Evolutionary conservation across 2,797 vertebrate genomes (phyloP), one percentile per base, ranked within the genome.

Genomic region (Myripristis jacobus): DNA sequence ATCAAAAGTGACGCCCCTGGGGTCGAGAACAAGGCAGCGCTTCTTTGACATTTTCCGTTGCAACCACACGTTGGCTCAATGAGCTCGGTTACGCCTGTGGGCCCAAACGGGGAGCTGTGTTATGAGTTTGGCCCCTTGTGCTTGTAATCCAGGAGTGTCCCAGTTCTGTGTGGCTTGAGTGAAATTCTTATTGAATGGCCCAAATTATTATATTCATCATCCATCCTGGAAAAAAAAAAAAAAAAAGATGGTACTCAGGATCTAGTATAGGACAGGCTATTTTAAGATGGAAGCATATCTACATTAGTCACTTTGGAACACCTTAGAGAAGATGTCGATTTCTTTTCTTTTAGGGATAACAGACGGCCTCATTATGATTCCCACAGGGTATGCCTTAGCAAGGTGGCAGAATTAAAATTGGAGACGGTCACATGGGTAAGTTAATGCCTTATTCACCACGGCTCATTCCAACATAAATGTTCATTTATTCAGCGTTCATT

Each of bases 201-300:
- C 85, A 84, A 86, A 88, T 90, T 67, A 86, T 89, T 82, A 81
- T 74, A 84, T 87, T 83, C 75, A 84, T 88, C 86, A 89, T 87
- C 71, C 70, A 65, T 89, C 84, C 74, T 65, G 79, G 19, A 57
- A 41, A 21, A 59, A 25, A n/a, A 41, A 21, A 59, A 25, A n/a
- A 78, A 86, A 82, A 82, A 82, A 82, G 75, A 84, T 44, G 8
- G 64, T 27, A 66, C 78, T 58, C n/a, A 34, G 69, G 75, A 79
- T 66, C 73, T 6, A 29, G 64, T 83, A 67, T 74, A 79, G 80
- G 81, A 87, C 75, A 11, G 59, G 75, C 84, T 91, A 91, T 91
- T 92, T 90, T 89, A 87, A 84, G 84, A 88, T 56, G 72, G 83
- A 82, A 73, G 77, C 73, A 58, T 81, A 83, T 86, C 83, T 73